Evolutionary conservation across 2,888 invertebrate species (phyloP).

Genomic region (Dryobota labecula): DNA sequence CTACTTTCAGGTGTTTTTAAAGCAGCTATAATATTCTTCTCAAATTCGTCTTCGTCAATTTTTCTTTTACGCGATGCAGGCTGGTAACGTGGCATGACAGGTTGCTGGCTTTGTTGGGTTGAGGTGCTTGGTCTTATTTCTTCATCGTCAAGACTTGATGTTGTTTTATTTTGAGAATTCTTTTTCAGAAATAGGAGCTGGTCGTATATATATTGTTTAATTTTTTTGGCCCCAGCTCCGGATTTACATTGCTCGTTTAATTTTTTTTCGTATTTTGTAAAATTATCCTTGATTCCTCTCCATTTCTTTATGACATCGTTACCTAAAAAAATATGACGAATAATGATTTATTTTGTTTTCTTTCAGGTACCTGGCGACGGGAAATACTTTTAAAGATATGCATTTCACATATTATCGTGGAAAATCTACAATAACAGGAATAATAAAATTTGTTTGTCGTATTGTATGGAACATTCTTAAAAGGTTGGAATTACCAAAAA

Average conservation of each 20-base stretch:
- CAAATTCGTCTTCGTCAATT: slow-evolving; percentile 31
- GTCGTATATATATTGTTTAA: slow-evolving; percentile 28
- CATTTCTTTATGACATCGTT: too few relatives aligned
- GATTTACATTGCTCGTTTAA: slow-evolving; percentile 26
- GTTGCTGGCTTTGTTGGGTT: slow-evolving; percentile 41
- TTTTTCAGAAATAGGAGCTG: slow-evolving; percentile 35
- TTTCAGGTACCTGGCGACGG: slow-evolving; percentile 38
- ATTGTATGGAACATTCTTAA: slow-evolving; percentile 30
- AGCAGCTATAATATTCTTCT: too few relatives aligned
- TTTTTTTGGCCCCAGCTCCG: slow-evolving; percentile 30
- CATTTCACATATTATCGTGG: slow-evolving; percentile 38
- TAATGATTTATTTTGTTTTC: too few relatives aligned
- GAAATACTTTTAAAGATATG: slow-evolving; percentile 32
- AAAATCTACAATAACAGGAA: slow-evolving; percentile 32
- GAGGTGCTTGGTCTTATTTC: slow-evolving; percentile 40
- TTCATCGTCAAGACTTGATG: slow-evolving; percentile 38
- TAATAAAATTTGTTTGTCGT: slow-evolving; percentile 25
- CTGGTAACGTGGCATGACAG: slow-evolving; percentile 36
- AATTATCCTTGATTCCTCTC: too few relatives aligned
- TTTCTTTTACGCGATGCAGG: slow-evolving; percentile 34
- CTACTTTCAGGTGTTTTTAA: too few relatives aligned
- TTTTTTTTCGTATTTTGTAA: slow-evolving; percentile 37
- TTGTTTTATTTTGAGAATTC: slow-evolving; percentile 37
- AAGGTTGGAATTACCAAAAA: slow-evolving; percentile 18
- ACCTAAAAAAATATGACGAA: too few relatives aligned